Conservation (phyloP, 1,140 invertebrate genomes). For the Ganaspis sp. region DNA sequence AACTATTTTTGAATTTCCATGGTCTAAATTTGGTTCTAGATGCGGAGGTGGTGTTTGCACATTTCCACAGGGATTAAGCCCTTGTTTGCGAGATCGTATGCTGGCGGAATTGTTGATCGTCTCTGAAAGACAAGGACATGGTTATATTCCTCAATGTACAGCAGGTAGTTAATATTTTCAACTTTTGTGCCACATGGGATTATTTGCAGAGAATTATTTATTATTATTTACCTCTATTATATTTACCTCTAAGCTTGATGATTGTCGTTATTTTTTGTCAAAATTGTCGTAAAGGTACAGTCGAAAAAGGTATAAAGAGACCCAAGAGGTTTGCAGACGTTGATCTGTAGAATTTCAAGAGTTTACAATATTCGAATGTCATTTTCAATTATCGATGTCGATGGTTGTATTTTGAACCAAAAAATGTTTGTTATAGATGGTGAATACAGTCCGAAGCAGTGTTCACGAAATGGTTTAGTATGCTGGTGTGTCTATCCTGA, state of each 20-base stretch:
- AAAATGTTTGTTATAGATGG: conserved; percentile 75
- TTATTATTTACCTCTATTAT: too few relatives aligned
- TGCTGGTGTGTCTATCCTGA: conserved; percentile 90
- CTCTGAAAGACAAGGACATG: conserved; percentile 86
- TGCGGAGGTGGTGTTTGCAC: conserved; percentile 66
- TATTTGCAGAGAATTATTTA: too few relatives aligned
- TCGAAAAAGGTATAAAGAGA: too few relatives aligned
- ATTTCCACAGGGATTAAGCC: conserved; percentile 65
- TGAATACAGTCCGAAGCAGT: conserved; percentile 83
- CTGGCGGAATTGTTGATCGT: conserved; percentile 86
- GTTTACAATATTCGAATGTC: too few relatives aligned
- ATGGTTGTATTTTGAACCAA: background rate
- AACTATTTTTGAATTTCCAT: background rate
- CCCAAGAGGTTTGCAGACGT: too few relatives aligned
- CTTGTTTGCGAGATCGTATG: conserved; percentile 86
- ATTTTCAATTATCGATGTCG: too few relatives aligned
- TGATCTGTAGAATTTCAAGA: too few relatives aligned
- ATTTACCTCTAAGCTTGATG: too few relatives aligned
- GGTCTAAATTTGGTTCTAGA: conserved; percentile 42
- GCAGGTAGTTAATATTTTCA: conserved; percentile 61
- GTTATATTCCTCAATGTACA: conserved; percentile 89
- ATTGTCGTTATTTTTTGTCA: too few relatives aligned
- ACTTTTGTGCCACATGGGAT: too few relatives aligned
- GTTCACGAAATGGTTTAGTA: conserved; percentile 88
- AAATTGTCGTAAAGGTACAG: too few relatives aligned